A percentile compares a stretch with the other conserved stretches of the same genome.
Conservation (phyloP, 1,140 invertebrate species). For the Drosophila mojavensis region DNA sequence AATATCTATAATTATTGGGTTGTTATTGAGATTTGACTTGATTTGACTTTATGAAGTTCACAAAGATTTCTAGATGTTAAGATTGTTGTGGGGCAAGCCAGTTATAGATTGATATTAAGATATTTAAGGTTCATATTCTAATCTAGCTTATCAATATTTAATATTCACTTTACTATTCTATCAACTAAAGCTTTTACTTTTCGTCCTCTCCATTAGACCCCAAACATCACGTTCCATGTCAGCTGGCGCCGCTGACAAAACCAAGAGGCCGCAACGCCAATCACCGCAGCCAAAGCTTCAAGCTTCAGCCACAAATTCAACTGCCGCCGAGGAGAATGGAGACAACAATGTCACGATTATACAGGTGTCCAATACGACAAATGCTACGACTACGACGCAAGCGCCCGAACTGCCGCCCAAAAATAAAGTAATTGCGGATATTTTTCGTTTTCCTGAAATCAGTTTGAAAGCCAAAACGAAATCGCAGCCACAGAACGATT, state of each 20-base stretch:
- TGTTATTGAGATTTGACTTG: no score
- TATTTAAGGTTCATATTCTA: no score
- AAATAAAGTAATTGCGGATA: slow-evolving; percentile 54
- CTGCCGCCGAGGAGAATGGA: slow-evolving; percentile 34
- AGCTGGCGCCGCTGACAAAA: slow-evolving; percentile 73
- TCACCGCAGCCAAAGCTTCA: slow-evolving; percentile 27
- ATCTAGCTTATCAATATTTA: no score
- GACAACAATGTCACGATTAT: slow-evolving; percentile 81
- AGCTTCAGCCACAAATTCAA: slow-evolving; percentile 22
- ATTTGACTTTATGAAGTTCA: no score
- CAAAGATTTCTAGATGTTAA: neutral
- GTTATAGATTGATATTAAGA: no score
- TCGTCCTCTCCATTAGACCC: slow-evolving; percentile 51
- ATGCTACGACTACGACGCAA: slow-evolving; percentile 38
- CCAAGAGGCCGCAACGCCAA: slow-evolving; percentile 47
- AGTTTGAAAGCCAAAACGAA: slow-evolving; percentile 48
- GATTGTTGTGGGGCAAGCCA: neutral
- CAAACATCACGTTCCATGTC: slow-evolving; percentile 81
- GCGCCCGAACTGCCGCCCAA: slow-evolving; percentile 70
- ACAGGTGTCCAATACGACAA: slow-evolving; percentile 69
- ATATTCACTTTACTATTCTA: no score
- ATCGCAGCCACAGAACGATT: slow-evolving; percentile 59
- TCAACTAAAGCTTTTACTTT: neutral
- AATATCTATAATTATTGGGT: slow-evolving; percentile 4
- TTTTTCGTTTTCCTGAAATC: slow-evolving; percentile 79